Base-by-base conservation (phyloP, 2,113 vertebrate species). In the Sarotherodon lohbergeri region DNA sequence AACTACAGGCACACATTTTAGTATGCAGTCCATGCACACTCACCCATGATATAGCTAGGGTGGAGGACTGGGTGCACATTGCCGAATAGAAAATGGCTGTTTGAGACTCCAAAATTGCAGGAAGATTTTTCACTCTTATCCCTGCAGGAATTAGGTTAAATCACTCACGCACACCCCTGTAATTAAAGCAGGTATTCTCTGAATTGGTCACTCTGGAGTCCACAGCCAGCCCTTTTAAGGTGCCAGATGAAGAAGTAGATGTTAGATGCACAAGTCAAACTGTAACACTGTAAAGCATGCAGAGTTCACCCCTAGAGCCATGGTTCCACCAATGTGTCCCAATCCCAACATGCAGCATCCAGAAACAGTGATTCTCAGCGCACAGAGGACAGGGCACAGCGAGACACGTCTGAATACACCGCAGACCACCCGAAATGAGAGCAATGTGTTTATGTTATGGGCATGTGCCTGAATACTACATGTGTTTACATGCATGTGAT, bases 361-460 rank as follows among this genome's bases (percentile, higher is more conserved):
- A 93, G 81, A 89, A 83, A 80, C 41, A 52, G 59, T 14, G 19
- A 85, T 22, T 86, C 16, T 59, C 46, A 81, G 88, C 84, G 68
- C 85, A n/a, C 14, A 89, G 73, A 83, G 82, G 66, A 90, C 84
- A 59, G 85, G 61, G 59, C 48, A 48, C 73, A 59, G 82, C 5
- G 66, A 81, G 57, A 89, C 39, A 50, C 32, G 87, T 80, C 55
- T 39, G 39, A 85, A 80, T 9, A 80, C 88, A 88, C 59, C 32
- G 81, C 56, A 68, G 93, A 94, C 93, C 91, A 94, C 92, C 94
- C 90, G 88, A 92, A 86, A 93, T 12, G 32, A 91, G 87, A 92
- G 84, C 82, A 78, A 66, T 6, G 59, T 94, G 93, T 94, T 95
- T 95, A 94, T 34, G 92, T 92, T 86, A 87, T 80, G 90, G 89